These are phyloP conservation scores for Dorcus parallelipipedus DNA, from an alignment of 2,888 invertebrate species.

Conservation along the genomic window DNA sequence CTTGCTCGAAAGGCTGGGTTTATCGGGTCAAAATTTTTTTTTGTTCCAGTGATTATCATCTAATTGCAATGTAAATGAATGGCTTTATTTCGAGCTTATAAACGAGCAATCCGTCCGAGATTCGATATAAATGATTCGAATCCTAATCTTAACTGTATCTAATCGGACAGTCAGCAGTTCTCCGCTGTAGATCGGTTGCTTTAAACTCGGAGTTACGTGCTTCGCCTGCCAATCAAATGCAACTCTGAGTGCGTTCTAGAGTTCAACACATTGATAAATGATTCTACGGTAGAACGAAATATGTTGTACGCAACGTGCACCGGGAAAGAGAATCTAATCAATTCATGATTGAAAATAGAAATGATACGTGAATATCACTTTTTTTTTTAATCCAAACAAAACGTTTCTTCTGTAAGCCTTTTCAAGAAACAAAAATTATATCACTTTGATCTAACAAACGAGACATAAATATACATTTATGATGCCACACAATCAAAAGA, in stretches of 20 bases:
- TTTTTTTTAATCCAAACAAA: background rate
- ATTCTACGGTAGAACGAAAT: conserved; percentile 2
- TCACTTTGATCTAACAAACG: too few relatives aligned
- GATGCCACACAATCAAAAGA: conserved; percentile 14
- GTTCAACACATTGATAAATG: conserved; percentile 19
- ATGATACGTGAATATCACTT: background rate
- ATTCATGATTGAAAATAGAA: background rate
- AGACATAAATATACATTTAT: conserved; percentile 7
- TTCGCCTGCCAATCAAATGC: conserved; percentile 36
- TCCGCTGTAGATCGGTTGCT: conserved; percentile 14
- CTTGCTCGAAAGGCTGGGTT: too few relatives aligned
- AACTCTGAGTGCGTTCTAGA: conserved; percentile 16
- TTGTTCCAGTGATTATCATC: background rate
- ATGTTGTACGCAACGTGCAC: background rate
- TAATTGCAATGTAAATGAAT: conserved; percentile 11
- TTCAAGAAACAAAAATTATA: too few relatives aligned
- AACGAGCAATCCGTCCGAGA: conserved; percentile 6
- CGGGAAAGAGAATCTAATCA: background rate
- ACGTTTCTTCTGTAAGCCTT: background rate
- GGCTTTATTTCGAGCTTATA: conserved; percentile 6
- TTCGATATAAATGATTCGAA: conserved; percentile 22
- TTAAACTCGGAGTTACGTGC: conserved; percentile 29
- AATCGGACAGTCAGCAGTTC: conserved; percentile 15
- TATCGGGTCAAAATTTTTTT: background rate
- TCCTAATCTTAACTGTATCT: conserved; percentile 13